A percentile compares a stretch with the other conserved stretches of the same genome.
Evolutionary conservation across 2,113 vertebrate genomes (phyloP).

Genomic region (Poecilia latipinna): DNA sequence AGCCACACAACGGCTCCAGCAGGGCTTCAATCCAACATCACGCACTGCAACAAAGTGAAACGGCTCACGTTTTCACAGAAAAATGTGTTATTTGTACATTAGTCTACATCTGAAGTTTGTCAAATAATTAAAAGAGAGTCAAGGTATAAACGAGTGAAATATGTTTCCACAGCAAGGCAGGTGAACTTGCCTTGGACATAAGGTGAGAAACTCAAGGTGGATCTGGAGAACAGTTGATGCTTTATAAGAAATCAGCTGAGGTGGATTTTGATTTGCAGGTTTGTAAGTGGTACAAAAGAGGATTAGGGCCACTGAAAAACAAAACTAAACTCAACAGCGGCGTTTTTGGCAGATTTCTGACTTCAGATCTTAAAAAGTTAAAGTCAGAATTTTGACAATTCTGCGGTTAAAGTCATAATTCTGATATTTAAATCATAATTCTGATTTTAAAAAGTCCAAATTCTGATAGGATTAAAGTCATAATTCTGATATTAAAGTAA

Average conservation of each 20-base stretch:
- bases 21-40: constrained; percentile 9
- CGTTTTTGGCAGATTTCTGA: too few relatives aligned
- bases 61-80: neutral
- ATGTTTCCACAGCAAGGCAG: neutral
- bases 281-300: too few relatives aligned
- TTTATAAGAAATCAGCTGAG: neutral
- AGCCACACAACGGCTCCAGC: neutral
- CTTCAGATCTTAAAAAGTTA: too few relatives aligned
- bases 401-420: too few relatives aligned
- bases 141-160: neutral
- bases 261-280: neutral
- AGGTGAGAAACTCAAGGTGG: neutral
- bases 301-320: too few relatives aligned
- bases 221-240: neutral
- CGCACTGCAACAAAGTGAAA: constrained; percentile 14
- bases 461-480: too few relatives aligned
- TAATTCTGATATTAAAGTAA: too few relatives aligned
- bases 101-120: neutral
- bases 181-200: neutral
- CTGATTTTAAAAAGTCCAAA: too few relatives aligned
- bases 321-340: too few relatives aligned
- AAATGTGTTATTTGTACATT: neutral
- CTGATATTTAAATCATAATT: too few relatives aligned
- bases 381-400: too few relatives aligned
- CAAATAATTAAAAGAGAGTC: too few relatives aligned